Evolutionary conservation across 2,888 invertebrate genomes (phyloP), one percentile per base, ranked within the genome.

Genomic region (Ernsta delagoae): DNA sequence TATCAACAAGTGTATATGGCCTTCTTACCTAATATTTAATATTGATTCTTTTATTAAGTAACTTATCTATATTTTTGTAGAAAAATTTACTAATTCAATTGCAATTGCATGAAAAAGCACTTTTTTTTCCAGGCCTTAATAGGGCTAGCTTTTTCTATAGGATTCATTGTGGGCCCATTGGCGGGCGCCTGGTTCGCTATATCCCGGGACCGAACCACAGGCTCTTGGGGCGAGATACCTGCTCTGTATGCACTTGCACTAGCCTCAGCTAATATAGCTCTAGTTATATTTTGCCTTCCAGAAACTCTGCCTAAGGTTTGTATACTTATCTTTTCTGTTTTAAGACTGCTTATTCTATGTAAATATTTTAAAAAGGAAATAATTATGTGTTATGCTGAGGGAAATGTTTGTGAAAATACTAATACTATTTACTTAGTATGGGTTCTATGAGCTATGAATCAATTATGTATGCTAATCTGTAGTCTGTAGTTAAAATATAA

Each of bases 111-210:
- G 56, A 56, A 68, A 12, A 6, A 34, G 53, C 62, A 43, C 56
- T 56, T 60, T 71, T 62, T 64, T 75, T 94, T 94, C 79, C 92
- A 98, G 98, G 99, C 99, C n/a, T 89, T 99, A 65, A 97, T 99
- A 72, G 99, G 99, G 9, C 96, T 99, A 77, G 98, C 99, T 6
- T 99, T 99, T 90, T 99, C 99, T 1, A 90, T 99, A 71, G 99
- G 99, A n/a, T 99, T 99, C 89, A 97, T 99, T 78, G 92, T 98
- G 72, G 99, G 99, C 0, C 99, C 99, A 3, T 94, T 98, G 86
- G 98, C 99, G 74, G 99, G 99, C 34, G 99, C 99, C 4, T 94
- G 96, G 84, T 98, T 98, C 86, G 96, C 98, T 1, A 94, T 94
- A 77, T 95, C 95, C 4, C 95, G 95, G 79, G 94, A 94, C 78